A percentile compares a stretch with the other conserved stretches of the same genome.
phyloP scores from a whole-genome alignment of 1,140 invertebrate genomes.

The Triops cancriformis region DNA sequence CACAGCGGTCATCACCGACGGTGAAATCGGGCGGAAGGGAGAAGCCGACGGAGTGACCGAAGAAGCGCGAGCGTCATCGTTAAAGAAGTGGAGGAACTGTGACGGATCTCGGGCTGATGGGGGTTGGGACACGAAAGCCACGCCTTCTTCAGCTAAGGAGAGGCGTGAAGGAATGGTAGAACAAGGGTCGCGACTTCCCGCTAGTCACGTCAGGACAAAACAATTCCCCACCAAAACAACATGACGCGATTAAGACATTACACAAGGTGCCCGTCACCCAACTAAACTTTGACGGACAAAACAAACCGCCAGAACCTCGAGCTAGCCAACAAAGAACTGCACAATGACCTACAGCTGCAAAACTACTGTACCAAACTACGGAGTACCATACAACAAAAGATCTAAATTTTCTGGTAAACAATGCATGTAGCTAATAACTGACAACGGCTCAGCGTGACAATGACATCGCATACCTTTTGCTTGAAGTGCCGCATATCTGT shows the following conservation, averaged over 20 bases:
- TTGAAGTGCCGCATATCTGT: too few relatives aligned
- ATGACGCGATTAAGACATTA: background rate
- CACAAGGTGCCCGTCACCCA: background rate
- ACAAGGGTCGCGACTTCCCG: slow-evolving; percentile 28
- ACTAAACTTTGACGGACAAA: background rate
- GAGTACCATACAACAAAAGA: too few relatives aligned
- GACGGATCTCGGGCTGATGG: slow-evolving; percentile 20
- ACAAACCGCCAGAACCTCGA: background rate
- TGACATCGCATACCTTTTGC: too few relatives aligned
- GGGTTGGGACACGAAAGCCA: slow-evolving; percentile 6
- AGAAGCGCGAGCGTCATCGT: background rate
- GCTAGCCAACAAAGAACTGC: background rate
- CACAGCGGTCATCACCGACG: slow-evolving; percentile 25
- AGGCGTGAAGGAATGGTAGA: slow-evolving; percentile 31
- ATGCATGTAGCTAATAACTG: too few relatives aligned
- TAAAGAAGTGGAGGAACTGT: slow-evolving; percentile 17
- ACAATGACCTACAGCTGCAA: too few relatives aligned
- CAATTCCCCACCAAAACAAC: background rate
- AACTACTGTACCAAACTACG: too few relatives aligned
- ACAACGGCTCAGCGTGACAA: too few relatives aligned
- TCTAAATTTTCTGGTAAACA: too few relatives aligned
- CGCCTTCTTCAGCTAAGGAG: slow-evolving; percentile 14
- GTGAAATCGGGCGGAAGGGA: slow-evolving; percentile 30
- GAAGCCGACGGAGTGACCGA: slow-evolving; percentile 28
- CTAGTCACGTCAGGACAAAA: slow-evolving; percentile 2